Conservation (phyloP, 1,140 invertebrate genomes). For the Cyclargus thomasi region DNA sequence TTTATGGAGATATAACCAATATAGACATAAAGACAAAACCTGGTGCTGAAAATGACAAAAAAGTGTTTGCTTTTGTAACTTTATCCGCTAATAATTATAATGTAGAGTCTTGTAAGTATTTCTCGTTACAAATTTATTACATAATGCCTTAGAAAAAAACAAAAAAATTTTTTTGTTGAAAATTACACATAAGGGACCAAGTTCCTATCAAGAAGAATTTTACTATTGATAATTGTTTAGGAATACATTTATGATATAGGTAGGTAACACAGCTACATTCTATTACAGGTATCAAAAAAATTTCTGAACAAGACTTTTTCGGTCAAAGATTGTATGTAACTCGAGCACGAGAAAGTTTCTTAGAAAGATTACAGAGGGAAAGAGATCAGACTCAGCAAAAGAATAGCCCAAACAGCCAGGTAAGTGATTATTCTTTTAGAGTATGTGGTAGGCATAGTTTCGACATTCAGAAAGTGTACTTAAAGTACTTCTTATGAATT, state of each 20-base stretch:
- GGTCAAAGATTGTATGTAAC: constrained; percentile 57
- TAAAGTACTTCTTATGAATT: no score
- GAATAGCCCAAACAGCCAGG: constrained; percentile 33
- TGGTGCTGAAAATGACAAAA: constrained; percentile 40
- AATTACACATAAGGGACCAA: neutral
- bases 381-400: constrained; percentile 44
- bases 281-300: constrained; percentile 55
- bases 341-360: constrained; percentile 60
- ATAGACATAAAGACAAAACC: constrained; percentile 58
- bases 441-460: neutral
- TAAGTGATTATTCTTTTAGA: constrained; percentile 7
- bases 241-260: no score
- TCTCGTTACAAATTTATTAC: neutral
- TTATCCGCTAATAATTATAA: constrained; percentile 45
- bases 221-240: no score
- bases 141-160: neutral
- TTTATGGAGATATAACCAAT: constrained; percentile 51
- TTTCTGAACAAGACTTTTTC: constrained; percentile 45
- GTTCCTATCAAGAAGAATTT: no score
- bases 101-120: constrained; percentile 59
- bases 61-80: constrained; percentile 59
- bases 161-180: neutral
- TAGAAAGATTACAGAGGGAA: constrained; percentile 61
- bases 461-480: no score
- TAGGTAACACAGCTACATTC: neutral